Evolutionary conservation across 2,797 vertebrate species (phyloP).

Genomic region (Pangasius macronema): DNA sequence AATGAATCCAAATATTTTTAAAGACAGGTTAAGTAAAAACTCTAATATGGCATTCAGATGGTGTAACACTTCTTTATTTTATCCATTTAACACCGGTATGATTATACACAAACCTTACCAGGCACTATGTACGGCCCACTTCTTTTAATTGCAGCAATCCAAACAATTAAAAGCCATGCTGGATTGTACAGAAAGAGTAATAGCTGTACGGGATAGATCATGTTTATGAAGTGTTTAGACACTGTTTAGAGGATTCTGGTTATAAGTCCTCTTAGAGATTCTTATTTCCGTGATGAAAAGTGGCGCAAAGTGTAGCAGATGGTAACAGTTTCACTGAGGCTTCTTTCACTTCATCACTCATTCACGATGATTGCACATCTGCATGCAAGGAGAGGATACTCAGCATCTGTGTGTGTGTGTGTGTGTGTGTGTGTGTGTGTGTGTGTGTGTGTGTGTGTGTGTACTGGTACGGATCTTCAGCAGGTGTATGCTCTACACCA

Average conservation of each 20-base stretch:
- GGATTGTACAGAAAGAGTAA: no score
- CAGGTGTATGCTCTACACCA: background rate
- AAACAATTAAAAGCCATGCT: background rate
- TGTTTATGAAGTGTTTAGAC: constrained; percentile 15
- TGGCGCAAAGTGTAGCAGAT: constrained; percentile 45
- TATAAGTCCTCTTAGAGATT: constrained; percentile 11
- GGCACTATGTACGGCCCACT: background rate
- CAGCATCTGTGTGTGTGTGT: constrained; percentile 13
- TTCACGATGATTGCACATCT: constrained; percentile 40
- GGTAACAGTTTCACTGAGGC: constrained; percentile 38
- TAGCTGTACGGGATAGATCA: background rate
- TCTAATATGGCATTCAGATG: background rate
- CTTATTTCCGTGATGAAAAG: constrained; percentile 25
- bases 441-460: background rate
- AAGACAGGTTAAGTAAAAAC: background rate
- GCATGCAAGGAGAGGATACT: constrained; percentile 47
- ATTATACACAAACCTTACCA: background rate
- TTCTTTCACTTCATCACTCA: constrained; percentile 51
- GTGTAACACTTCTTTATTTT: background rate
- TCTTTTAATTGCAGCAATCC: background rate
- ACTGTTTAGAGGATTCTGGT: background rate
- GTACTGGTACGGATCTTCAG: background rate
- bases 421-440: background rate
- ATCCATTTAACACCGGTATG: no score
- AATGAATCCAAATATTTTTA: background rate